A percentile compares a stretch with the other conserved stretches of the same genome.
Evolutionary conservation across 1,140 invertebrate genomes (phyloP).

Genomic region (Zophobas morio): DNA sequence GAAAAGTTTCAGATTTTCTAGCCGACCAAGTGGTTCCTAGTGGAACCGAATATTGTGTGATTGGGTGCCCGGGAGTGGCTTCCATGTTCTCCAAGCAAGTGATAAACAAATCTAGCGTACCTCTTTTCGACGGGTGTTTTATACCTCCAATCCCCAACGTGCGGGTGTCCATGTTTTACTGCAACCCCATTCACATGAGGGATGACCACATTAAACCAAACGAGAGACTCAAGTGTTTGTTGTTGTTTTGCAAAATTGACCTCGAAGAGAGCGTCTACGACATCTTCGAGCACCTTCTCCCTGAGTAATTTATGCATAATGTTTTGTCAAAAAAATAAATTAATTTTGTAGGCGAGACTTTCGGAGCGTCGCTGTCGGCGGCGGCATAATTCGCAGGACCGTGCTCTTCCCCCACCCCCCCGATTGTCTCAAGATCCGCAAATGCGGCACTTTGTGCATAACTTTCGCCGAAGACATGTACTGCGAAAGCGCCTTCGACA

Average conservation of each 20-base stretch:
- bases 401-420: slow-evolving; percentile 51
- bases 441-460: slow-evolving; percentile 51
- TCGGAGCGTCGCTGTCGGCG: slow-evolving; percentile 55
- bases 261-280: slow-evolving; percentile 47
- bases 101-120: slow-evolving; percentile 45
- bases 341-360: slow-evolving; percentile 49
- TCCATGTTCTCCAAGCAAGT: slow-evolving; percentile 52
- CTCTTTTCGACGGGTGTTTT: slow-evolving; percentile 58
- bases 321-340: background rate
- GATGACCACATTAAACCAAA: slow-evolving; percentile 50
- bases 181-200: slow-evolving; percentile 50
- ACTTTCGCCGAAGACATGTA: slow-evolving; percentile 53
- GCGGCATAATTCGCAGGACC: slow-evolving; percentile 55
- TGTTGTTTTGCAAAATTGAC: slow-evolving; percentile 55
- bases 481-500: slow-evolving; percentile 49
- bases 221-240: slow-evolving; percentile 55
- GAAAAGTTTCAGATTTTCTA: slow-evolving; percentile 58
- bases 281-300: slow-evolving; percentile 55
- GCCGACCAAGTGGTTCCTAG: slow-evolving; percentile 56
- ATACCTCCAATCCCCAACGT: slow-evolving; percentile 58
- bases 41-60: slow-evolving; percentile 54
- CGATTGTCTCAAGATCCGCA: background rate
- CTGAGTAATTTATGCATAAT: slow-evolving; percentile 50
- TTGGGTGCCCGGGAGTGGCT: slow-evolving; percentile 58
- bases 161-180: slow-evolving; percentile 55